Conservation (phyloP, 2,797 vertebrate species). For the Parambassis ranga region DNA sequence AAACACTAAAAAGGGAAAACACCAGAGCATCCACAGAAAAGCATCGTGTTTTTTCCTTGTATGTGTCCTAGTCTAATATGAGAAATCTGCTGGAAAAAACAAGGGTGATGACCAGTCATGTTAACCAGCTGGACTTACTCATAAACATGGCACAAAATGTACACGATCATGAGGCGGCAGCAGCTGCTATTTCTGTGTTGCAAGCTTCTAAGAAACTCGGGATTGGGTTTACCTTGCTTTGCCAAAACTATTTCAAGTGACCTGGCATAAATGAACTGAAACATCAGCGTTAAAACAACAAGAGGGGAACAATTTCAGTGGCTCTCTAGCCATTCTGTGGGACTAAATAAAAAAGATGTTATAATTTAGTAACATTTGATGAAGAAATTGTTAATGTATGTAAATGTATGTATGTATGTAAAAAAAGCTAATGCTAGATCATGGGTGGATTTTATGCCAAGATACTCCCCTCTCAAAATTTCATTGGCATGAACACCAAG, state of each 20-base stretch:
- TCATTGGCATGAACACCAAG: neutral
- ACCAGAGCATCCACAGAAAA: neutral
- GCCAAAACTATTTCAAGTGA: slow-evolving; percentile 29
- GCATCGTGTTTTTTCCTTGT: neutral
- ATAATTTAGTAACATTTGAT: no score
- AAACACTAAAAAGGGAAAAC: neutral
- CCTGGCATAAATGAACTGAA: neutral
- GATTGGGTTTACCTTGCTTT: slow-evolving; percentile 26
- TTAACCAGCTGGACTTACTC: slow-evolving; percentile 38
- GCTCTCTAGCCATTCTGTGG: neutral
- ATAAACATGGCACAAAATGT: slow-evolving; percentile 35
- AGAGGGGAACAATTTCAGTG: neutral
- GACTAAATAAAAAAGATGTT: no score
- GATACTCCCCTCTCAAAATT: no score
- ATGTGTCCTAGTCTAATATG: neutral
- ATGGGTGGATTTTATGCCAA: no score
- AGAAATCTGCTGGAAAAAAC: slow-evolving; percentile 31
- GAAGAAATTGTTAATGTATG: no score
- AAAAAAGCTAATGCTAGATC: no score
- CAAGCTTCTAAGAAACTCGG: slow-evolving; percentile 22
- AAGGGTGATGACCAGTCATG: slow-evolving; percentile 8
- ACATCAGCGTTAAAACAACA: neutral
- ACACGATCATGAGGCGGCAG: slow-evolving; percentile 25
- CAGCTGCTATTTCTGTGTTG: slow-evolving; percentile 48
- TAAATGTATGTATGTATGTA: no score